Base-by-base conservation (phyloP, 2,113 vertebrate species). In the Oreochromis tanganicae region DNA sequence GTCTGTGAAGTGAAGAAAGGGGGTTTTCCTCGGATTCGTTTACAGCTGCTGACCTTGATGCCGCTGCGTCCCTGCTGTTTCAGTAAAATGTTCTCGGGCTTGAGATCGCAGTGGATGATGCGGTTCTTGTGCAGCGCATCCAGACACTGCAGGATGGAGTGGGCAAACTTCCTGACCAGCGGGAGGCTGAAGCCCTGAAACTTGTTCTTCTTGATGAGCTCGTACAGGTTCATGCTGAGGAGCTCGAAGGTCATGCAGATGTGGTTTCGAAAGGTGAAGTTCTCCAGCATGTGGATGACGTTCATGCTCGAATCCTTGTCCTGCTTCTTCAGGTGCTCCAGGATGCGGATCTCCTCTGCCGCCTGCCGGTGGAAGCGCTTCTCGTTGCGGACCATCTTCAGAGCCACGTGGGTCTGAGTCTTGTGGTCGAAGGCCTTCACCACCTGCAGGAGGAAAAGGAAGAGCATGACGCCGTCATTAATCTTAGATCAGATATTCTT, bases 41-140 rank as follows among this genome's bases (percentile, higher is more conserved):
- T 19, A 78, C 12, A 8, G 12, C 9, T 5, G 7, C 5, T 24
- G 9, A 95, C 95, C 96, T 99, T 99, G 92, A 99, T 99, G 84
- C 98, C 98, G 73, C 99, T 99, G 94, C 99, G 97, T 32, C 99
- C 99, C 95, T 99, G 99, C 93, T 99, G 99, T 92, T 99, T 99
- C 52, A 99, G 95, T 46, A 99, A 94, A 94, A 99, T 99, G 96
- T 99, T 99, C 96, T 99, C 99, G 0, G 99, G 99, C 92, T 99
- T 99, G 94, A 99, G 98, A 97, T 99, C 99, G 96, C 99, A 99
- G 97, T 99, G 99, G 95, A 99, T 99, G 94, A 99, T 99, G 95
- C 97, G 97, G 96, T 98, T 99, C 93, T 97, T 98, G 97, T 99
- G 98, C 96, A 99, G 96, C 71, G 97, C 97, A 91, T 99, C 98